Evolutionary conservation across 2,113 vertebrate species (phyloP).

Genomic region (Phylloscopus trochiloides): DNA sequence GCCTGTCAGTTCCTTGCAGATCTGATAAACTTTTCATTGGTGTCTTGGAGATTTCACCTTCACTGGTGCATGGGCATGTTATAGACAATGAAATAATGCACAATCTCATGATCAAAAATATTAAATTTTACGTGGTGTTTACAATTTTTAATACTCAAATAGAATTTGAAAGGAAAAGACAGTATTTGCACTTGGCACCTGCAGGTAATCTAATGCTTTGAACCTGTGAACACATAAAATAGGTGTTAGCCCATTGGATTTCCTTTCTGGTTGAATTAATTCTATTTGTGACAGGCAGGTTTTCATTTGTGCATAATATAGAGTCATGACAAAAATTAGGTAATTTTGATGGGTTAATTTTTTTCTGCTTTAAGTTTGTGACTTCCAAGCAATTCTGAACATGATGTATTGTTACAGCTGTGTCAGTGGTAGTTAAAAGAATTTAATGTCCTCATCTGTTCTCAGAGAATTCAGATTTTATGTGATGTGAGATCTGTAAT

Average conservation of each 20-base stretch:
- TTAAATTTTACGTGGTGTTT: neutral
- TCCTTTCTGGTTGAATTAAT: neutral
- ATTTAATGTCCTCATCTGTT: constrained; percentile 22
- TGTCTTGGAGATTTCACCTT: neutral
- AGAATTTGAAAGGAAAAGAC: neutral
- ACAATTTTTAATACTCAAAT: neutral
- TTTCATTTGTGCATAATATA: neutral
- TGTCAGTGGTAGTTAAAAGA: constrained; percentile 16
- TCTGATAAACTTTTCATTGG: neutral
- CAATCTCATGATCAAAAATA: neutral
- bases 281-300: neutral
- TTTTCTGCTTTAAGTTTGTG: neutral
- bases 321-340: neutral
- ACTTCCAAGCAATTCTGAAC: neutral
- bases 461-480: constrained; percentile 15
- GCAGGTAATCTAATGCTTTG: neutral
- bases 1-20: neutral
- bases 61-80: neutral
- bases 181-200: neutral
- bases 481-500: constrained; percentile 34
- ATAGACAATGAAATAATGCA: neutral
- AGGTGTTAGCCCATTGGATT: neutral
- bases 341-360: neutral
- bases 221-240: neutral
- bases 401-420: neutral